Conservation (phyloP, 2,888 invertebrate genomes). For the Mechanitis messenoides region DNA sequence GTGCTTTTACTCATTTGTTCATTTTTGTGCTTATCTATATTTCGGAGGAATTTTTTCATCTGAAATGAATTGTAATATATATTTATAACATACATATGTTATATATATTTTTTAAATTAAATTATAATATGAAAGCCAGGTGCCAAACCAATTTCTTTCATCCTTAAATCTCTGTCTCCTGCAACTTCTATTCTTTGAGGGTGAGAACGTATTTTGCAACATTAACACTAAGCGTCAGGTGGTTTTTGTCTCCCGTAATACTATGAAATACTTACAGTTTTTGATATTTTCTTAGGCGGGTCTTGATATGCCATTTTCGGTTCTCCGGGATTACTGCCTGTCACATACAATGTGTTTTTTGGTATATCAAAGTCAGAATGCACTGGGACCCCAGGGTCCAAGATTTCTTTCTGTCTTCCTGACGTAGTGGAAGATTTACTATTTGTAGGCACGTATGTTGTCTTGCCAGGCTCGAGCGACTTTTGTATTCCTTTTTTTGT, state of each 20-base stretch:
- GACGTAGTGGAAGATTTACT: constrained; percentile 64
- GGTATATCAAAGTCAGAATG: constrained; percentile 66
- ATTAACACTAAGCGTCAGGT: too few species aligned
- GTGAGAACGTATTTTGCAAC: too few species aligned
- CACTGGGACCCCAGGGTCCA: constrained; percentile 51
- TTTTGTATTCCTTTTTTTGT: constrained; percentile 43
- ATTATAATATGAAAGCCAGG: too few species aligned
- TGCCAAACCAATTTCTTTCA: too few species aligned
- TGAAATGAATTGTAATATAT: constrained; percentile 24
- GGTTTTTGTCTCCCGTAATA: background rate
- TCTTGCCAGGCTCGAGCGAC: constrained; percentile 43
- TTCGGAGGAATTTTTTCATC: constrained; percentile 70
- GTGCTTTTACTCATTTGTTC: constrained; percentile 52
- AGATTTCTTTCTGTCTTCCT: constrained; percentile 45
- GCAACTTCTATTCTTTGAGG: too few species aligned
- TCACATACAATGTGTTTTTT: constrained; percentile 65
- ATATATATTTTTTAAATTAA: too few species aligned
- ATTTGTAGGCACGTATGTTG: constrained; percentile 59
- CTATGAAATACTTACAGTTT: constrained; percentile 48
- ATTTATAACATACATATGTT: too few species aligned
- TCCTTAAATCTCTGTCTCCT: too few species aligned
- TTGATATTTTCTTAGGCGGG: constrained; percentile 67
- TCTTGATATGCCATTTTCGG: constrained; percentile 68
- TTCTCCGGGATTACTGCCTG: constrained; percentile 70
- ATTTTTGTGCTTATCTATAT: constrained; percentile 67